Evolutionary conservation across 1,140 invertebrate species (phyloP), one percentile per base, ranked within the genome.

Genomic region (Megalonaias nervosa): DNA sequence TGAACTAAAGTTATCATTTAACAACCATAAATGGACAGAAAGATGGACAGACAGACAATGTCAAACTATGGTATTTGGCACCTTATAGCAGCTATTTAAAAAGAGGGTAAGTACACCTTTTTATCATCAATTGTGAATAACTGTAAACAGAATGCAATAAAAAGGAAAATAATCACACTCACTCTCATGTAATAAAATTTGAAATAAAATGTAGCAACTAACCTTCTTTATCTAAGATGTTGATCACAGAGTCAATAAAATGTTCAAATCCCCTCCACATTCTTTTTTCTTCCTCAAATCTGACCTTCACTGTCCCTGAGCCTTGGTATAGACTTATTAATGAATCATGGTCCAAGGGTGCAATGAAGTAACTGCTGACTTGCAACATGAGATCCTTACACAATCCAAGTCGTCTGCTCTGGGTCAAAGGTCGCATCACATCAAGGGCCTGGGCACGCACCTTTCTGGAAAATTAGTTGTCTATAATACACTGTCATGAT

Each of bases 341-440:
- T 19, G 74, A 76, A 13, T 76, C 67, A 23, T 69, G 74, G 17
- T 76, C 74, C 15, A 71, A 61, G 64, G 38, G 64, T 26, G 82
- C 80, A 16, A 73, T 70, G 9, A 84, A 64, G 58, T 77, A 78
- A 67, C 68, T 71, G 31, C 77, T 71, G 14, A 81, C 55, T 19
- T 84, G 82, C 48, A 74, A 62, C 82, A 84, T 84, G 15, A 84
- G 65, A 19, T 84, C 80, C 57, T 81, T 81, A 80, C 82, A 84
- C 57, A 81, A 64, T 62, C 82, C 82, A 59, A 81, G 75, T 60
- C 80, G 75, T 58, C 82, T 73, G 26, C 68, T 77, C 21, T 59
- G 68, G 19, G 68, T 75, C 23, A 81, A 55, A 57, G 78, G 70
- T 58, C 72, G 67, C 26, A 84, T 73, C 5, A 81, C 72, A 62